Evolutionary conservation across 2,888 invertebrate genomes (phyloP).

Genomic region (Euclidia mi): DNA sequence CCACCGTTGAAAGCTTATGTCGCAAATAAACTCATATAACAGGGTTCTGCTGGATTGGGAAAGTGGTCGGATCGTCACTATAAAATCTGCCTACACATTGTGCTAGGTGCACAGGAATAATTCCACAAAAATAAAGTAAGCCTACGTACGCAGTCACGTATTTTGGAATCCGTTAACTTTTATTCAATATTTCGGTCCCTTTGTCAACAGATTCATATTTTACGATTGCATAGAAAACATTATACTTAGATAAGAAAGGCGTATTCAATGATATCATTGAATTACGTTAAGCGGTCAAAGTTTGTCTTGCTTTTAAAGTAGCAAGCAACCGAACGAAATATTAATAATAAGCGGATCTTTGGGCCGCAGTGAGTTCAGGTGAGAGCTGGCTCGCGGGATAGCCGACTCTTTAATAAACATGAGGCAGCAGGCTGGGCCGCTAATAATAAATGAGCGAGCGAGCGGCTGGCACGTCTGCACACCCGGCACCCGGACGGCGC

Average conservation of each 20-base stretch:
- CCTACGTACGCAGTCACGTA: too few species aligned
- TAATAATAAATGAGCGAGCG: constrained; percentile 77
- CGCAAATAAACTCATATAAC: constrained; percentile 25
- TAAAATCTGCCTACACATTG: too few species aligned
- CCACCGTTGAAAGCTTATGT: constrained; percentile 28
- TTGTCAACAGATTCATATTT: too few species aligned
- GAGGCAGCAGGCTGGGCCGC: constrained; percentile 67
- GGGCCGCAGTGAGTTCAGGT: constrained; percentile 64
- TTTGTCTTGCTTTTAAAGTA: constrained; percentile 5
- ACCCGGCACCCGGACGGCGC: constrained; percentile 51
- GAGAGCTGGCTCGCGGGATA: constrained; percentile 65
- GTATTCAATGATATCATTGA: too few species aligned
- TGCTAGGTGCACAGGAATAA: too few species aligned
- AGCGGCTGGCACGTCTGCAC: constrained; percentile 53
- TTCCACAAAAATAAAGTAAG: too few species aligned
- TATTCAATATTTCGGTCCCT: too few species aligned
- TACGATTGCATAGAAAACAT: too few species aligned
- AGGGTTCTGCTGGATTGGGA: not conserved
- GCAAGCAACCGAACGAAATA: constrained; percentile 45
- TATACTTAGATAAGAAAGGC: too few species aligned
- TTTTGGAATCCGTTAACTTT: too few species aligned
- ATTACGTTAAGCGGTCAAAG: not conserved
- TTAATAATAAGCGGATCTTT: constrained; percentile 59
- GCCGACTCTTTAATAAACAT: constrained; percentile 77
- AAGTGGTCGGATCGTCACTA: constrained; percentile 1